These are phyloP conservation scores for Onchidella celtica DNA, from an alignment of 2,888 invertebrate species.

Conservation along the genomic window DNA sequence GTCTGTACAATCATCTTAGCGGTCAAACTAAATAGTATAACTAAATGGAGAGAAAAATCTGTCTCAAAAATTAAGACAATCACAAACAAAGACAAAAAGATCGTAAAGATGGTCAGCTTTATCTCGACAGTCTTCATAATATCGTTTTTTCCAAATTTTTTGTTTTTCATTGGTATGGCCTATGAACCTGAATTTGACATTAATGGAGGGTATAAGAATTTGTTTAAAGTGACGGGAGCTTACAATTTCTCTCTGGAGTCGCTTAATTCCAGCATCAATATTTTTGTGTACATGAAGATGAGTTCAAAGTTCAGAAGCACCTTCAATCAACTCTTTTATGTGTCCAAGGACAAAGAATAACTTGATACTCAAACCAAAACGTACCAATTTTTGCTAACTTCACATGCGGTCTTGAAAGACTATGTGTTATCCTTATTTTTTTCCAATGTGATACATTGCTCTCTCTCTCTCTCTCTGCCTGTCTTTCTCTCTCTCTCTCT, in stretches of 20 bases:
- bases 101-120: slow-evolving; percentile 15
- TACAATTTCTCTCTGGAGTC: slow-evolving; percentile 15
- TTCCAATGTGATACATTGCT: too few species aligned
- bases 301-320: slow-evolving; percentile 11
- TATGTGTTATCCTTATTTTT: too few species aligned
- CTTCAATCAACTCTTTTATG: background rate
- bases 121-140: slow-evolving; percentile 20
- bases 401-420: too few species aligned
- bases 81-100: background rate
- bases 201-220: slow-evolving; percentile 4
- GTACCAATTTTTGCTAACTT: too few species aligned
- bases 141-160: background rate
- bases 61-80: background rate
- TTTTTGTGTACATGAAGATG: slow-evolving; percentile 37
- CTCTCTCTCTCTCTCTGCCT: too few species aligned
- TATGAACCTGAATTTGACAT: slow-evolving; percentile 13
- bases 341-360: too few species aligned
- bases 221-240: background rate
- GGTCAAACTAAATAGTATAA: slow-evolving; percentile 1
- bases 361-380: too few species aligned
- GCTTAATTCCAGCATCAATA: slow-evolving; percentile 19
- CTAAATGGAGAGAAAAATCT: background rate
- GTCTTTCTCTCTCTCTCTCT: too few species aligned
- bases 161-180: background rate
- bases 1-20: slow-evolving; percentile 8